phyloP scores from a whole-genome alignment of 53 echinoderm and acorn worm species.

The Temnopleurus reevesii region DNA sequence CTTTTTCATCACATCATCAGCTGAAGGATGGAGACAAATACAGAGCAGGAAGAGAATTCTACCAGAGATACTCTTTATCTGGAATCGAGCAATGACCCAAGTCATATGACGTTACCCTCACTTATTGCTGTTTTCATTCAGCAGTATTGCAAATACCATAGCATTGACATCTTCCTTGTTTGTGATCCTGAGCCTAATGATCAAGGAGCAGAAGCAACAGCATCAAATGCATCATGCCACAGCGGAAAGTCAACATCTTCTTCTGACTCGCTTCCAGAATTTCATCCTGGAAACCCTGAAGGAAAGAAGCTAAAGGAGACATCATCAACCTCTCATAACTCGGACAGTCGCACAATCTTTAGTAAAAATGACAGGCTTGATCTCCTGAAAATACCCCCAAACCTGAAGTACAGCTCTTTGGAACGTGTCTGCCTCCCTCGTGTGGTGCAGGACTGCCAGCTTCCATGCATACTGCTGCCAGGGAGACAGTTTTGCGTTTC shows the following conservation, averaged over 20 bases:
- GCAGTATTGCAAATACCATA: slow-evolving; percentile 18
- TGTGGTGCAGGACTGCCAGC: slow-evolving; percentile 67
- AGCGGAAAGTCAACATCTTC: neutral
- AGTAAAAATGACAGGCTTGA: neutral
- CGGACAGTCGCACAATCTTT: neutral
- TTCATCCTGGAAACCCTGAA: neutral
- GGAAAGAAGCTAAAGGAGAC: neutral
- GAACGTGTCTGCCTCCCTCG: slow-evolving; percentile 49
- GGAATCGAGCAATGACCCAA: neutral
- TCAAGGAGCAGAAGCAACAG: neutral
- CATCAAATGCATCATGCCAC: neutral
- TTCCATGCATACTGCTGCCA: slow-evolving; percentile 70
- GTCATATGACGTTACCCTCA: neutral
- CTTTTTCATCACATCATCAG: neutral
- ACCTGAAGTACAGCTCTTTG: neutral
- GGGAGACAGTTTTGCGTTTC: slow-evolving; percentile 59
- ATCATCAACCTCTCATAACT: neutral
- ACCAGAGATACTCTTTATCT: slow-evolving; percentile 16
- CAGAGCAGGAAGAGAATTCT: neutral
- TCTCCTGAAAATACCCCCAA: neutral
- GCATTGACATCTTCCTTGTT: neutral
- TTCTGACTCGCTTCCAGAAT: neutral
- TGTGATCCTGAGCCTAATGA: neutral
- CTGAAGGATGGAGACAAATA: neutral
- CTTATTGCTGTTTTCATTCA: slow-evolving; percentile 16